Conservation (phyloP, 2,113 vertebrate species). For the Podarcis muralis region DNA sequence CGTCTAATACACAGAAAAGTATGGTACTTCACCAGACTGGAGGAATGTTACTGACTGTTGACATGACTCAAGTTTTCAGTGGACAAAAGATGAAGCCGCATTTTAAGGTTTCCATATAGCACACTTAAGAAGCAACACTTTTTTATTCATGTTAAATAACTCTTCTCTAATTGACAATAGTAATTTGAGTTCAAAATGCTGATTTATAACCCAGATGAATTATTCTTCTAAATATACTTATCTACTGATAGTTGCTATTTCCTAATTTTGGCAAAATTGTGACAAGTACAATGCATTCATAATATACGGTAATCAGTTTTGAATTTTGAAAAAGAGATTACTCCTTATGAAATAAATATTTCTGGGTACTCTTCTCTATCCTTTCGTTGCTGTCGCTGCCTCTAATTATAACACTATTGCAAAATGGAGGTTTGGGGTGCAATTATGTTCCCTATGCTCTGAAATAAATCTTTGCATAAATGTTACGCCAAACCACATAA, state of each 20-base stretch:
- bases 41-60: not conserved
- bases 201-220: not conserved
- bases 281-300: not conserved
- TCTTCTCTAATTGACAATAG: not conserved
- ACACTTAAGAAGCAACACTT: not conserved
- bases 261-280: not conserved
- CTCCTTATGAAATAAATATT: not conserved
- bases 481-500: not conserved
- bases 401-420: not conserved
- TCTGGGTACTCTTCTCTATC: not conserved
- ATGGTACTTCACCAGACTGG: not conserved
- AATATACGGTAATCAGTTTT: not conserved
- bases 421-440: not conserved
- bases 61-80: slow-evolving; percentile 4
- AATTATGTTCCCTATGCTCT: not conserved
- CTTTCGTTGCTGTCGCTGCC: not conserved
- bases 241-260: not conserved
- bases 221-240: not conserved
- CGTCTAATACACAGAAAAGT: too few relatives aligned
- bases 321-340: not conserved
- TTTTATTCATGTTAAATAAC: not conserved
- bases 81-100: not conserved
- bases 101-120: not conserved
- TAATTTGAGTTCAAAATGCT: not conserved
- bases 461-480: not conserved